phyloP scores from a whole-genome alignment of 2,797 vertebrate genomes.

The Neosalanx taihuensis region DNA sequence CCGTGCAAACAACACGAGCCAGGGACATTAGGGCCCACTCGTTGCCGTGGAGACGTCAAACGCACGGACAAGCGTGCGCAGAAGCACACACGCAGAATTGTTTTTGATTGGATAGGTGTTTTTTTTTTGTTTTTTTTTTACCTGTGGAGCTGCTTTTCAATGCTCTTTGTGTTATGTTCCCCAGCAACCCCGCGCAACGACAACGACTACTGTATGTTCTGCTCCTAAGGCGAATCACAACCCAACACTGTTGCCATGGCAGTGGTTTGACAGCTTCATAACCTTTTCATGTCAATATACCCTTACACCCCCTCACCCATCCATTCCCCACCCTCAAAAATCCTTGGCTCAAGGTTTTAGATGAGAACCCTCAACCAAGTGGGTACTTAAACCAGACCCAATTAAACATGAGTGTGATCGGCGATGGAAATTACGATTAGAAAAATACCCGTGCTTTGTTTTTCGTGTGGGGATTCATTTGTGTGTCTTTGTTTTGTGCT shows the following conservation, averaged over 20 bases:
- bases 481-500: slow-evolving; percentile 18
- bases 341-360: too few species aligned
- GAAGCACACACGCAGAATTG: slow-evolving; percentile 10
- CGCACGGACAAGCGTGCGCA: too few species aligned
- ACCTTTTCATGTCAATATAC: slow-evolving; percentile 12
- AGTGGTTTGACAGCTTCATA: slow-evolving; percentile 16
- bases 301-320: not conserved
- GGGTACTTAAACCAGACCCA: too few species aligned
- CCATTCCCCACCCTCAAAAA: too few species aligned
- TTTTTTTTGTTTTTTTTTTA: not conserved
- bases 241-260: slow-evolving; percentile 36
- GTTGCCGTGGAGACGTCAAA: slow-evolving; percentile 55
- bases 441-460: not conserved
- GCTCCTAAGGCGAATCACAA: slow-evolving; percentile 13
- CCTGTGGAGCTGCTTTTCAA: slow-evolving; percentile 22
- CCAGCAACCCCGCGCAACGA: not conserved
- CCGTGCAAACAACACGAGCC: slow-evolving; percentile 25
- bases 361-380: too few species aligned
- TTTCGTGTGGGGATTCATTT: slow-evolving; percentile 1
- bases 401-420: too few species aligned
- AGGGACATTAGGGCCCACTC: slow-evolving; percentile 17
- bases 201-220: too few species aligned
- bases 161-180: not conserved
- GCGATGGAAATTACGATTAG: not conserved
- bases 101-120: slow-evolving; percentile 27